Conservation (phyloP, 1,140 invertebrate species). For the Theocolax elegans region DNA sequence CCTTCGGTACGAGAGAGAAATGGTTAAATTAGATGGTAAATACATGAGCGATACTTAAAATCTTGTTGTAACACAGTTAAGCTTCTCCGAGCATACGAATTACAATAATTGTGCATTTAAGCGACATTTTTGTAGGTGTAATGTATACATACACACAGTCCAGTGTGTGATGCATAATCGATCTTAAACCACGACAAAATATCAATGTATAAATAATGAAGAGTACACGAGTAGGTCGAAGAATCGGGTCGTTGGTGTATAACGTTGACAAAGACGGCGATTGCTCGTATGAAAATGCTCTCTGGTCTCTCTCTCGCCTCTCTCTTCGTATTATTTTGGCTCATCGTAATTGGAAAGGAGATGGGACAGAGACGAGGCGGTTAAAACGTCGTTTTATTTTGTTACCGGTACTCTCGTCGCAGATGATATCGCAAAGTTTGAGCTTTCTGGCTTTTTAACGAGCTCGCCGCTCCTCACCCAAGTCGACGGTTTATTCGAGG, state of each 20-base stretch:
- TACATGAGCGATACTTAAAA: too few relatives aligned
- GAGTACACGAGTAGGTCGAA: background rate
- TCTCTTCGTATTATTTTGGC: too few relatives aligned
- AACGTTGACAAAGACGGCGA: background rate
- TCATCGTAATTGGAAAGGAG: conserved; percentile 27
- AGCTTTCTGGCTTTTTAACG: conserved; percentile 33
- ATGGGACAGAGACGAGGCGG: conserved; percentile 3
- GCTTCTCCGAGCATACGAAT: background rate
- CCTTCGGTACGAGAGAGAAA: too few relatives aligned
- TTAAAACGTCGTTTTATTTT: conserved; percentile 25
- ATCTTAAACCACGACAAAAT: background rate
- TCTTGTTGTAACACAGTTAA: conserved; percentile 17
- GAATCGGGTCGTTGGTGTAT: background rate
- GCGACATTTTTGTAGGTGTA: too few relatives aligned
- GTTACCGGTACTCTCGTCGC: background rate
- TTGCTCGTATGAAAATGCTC: background rate
- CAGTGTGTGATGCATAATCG: background rate
- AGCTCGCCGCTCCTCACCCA: background rate
- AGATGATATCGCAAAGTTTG: conserved; percentile 13
- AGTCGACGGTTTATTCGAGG: background rate
- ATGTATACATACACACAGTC: too few relatives aligned
- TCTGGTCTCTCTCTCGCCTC: background rate
- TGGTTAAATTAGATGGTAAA: too few relatives aligned
- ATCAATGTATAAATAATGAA: conserved; percentile 3
- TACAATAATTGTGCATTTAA: conserved; percentile 24